phyloP scores from a whole-genome alignment of 2,113 vertebrate genomes.

The Heliornis fulica region DNA sequence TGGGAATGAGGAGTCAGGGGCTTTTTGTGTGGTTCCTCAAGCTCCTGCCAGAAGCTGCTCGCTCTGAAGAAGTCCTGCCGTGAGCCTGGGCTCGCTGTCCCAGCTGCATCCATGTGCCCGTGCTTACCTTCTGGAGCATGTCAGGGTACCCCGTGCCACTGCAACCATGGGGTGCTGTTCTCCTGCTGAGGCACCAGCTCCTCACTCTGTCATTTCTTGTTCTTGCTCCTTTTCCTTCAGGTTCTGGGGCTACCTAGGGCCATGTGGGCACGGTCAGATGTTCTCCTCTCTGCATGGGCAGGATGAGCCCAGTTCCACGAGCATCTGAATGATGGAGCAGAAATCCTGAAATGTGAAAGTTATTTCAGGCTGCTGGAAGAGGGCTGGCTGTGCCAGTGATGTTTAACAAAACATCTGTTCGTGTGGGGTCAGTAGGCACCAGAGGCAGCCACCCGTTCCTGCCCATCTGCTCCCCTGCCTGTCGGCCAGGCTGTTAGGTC shows the following conservation, averaged over 20 bases:
- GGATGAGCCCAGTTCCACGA: neutral
- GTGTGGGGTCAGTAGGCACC: neutral
- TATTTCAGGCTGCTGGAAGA: neutral
- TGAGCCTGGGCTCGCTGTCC: rapidly evolving
- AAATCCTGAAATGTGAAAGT: neutral
- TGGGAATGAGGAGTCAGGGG: neutral
- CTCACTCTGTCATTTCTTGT: neutral
- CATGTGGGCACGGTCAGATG: rapidly evolving
- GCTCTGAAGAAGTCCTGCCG: neutral
- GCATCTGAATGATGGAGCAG: neutral
- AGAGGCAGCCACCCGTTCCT: neutral
- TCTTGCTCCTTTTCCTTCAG: neutral
- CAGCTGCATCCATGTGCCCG: neutral
- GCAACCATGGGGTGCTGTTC: neutral
- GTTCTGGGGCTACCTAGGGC: neutral
- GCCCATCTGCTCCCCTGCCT: rapidly evolving
- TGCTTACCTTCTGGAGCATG: neutral
- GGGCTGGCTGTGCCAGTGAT: neutral
- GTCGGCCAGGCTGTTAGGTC: neutral
- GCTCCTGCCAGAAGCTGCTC: neutral
- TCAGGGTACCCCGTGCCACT: neutral
- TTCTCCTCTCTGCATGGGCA: neutral
- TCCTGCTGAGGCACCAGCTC: neutral
- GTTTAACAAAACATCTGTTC: neutral
- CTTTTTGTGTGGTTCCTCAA: neutral